phyloP scores from a whole-genome alignment of 2,888 invertebrate genomes.

The Torymus auratus region DNA sequence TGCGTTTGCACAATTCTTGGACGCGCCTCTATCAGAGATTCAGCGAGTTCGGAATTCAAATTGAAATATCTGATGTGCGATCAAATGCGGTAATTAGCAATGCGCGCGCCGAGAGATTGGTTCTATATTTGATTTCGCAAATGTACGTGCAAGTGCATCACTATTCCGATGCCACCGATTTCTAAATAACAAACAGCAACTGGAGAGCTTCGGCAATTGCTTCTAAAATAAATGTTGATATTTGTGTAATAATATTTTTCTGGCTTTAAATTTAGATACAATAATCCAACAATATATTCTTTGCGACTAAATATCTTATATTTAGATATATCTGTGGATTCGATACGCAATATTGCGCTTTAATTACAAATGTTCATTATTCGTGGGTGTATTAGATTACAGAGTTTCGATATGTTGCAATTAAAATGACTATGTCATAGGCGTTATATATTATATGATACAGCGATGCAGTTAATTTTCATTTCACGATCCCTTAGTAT shows the following conservation, averaged over 20 bases:
- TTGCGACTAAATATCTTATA: neutral
- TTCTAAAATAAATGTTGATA: neutral
- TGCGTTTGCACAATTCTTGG: neutral
- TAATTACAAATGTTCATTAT: no score
- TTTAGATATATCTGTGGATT: neutral
- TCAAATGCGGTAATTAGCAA: constrained; percentile 30
- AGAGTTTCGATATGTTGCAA: no score
- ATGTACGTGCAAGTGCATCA: neutral
- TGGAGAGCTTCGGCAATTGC: neutral
- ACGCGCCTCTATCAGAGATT: constrained; percentile 30
- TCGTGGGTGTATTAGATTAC: no score
- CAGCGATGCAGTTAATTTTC: no score
- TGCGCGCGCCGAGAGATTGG: constrained; percentile 3
- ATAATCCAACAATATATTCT: neutral
- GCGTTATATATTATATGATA: no score
- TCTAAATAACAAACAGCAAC: constrained; percentile 8
- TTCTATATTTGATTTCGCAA: constrained; percentile 15
- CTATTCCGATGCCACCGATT: neutral
- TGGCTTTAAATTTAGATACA: neutral
- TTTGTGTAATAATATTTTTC: neutral
- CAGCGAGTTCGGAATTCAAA: constrained; percentile 33
- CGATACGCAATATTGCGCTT: neutral
- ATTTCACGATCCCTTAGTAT: no score
- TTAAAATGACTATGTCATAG: no score
- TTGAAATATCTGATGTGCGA: constrained; percentile 26